Conservation (phyloP, 2,113 vertebrate species). For the Tonatia bakeri region DNA sequence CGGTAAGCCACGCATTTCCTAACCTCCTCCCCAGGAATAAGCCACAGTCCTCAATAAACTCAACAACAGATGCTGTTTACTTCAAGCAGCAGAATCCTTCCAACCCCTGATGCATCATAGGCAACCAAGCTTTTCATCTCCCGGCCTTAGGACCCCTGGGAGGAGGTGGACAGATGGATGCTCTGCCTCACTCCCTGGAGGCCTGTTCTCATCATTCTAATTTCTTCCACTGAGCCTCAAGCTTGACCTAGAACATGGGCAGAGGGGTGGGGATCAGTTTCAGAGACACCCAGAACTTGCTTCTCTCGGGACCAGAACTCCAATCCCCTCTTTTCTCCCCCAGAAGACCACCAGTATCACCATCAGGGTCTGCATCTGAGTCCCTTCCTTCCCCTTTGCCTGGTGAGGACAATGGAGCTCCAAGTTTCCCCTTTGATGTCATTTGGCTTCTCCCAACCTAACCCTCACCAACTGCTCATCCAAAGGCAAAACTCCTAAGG, state of each 20-base stretch:
- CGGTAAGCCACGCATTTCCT: slow-evolving; percentile 58
- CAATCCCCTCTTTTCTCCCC: not conserved
- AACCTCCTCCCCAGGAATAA: slow-evolving; percentile 53
- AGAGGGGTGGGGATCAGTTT: not conserved
- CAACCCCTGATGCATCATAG: slow-evolving; percentile 29
- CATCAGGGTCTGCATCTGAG: accelerated
- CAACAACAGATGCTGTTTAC: slow-evolving; percentile 65
- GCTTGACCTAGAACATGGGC: not conserved
- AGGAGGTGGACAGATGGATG: not conserved
- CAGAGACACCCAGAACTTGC: not conserved
- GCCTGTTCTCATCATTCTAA: not conserved
- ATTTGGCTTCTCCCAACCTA: not conserved
- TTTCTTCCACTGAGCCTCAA: not conserved
- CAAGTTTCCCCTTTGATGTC: not conserved
- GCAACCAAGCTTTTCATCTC: not conserved
- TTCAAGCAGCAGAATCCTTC: slow-evolving; percentile 51
- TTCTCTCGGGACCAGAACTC: not conserved
- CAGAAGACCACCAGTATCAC: not conserved
- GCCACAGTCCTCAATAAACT: slow-evolving; percentile 60
- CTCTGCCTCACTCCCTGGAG: not conserved
- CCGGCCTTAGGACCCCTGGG: not conserved
- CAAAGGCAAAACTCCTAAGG: not conserved
- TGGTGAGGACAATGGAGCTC: accelerated
- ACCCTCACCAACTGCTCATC: not conserved
- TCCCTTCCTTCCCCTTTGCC: not conserved